A percentile compares a stretch with the other conserved stretches of the same genome.
These are phyloP conservation scores for Vombatus ursinus DNA, from an alignment of 2,113 vertebrate genomes.

Conservation along the genomic window DNA sequence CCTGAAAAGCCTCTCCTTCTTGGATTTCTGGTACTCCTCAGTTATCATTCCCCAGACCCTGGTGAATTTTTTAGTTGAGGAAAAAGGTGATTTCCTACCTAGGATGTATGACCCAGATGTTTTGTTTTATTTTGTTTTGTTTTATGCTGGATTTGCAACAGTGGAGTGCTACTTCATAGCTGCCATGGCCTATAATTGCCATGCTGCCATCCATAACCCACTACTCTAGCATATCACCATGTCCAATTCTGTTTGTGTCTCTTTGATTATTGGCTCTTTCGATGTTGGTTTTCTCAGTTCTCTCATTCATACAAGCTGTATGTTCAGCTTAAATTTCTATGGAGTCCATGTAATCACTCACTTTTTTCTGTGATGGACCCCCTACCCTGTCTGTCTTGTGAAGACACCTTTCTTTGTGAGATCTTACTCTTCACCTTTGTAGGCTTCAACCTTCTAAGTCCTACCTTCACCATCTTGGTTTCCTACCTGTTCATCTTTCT, in stretches of 20 bases:
- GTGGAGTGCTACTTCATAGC: conserved; percentile 61
- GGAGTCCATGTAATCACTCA: conserved; percentile 53
- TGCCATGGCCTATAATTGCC: conserved; percentile 60
- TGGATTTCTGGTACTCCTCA: conserved; percentile 67
- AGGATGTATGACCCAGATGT: conserved; percentile 66
- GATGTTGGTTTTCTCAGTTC: conserved; percentile 66
- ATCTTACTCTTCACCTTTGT: conserved; percentile 69
- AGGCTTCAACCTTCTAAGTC: conserved; percentile 64
- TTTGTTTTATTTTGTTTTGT: conserved; percentile 50
- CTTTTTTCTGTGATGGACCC: conserved; percentile 69
- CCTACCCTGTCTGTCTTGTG: conserved; percentile 67
- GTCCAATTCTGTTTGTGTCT: conserved; percentile 53
- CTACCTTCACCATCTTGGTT: conserved; percentile 58
- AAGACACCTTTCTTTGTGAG: conserved; percentile 57
- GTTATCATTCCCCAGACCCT: conserved; percentile 55
- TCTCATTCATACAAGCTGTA: conserved; percentile 66
- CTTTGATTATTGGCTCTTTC: conserved; percentile 53
- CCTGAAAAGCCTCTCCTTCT: conserved; percentile 69
- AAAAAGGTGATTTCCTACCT: conserved; percentile 63
- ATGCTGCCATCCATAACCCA: conserved; percentile 58
- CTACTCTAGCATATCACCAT: conserved; percentile 23
- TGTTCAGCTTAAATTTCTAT: conserved; percentile 70
- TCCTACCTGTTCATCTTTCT: conserved; percentile 68
- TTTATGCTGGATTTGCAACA: conserved; percentile 61
- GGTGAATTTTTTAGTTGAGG: conserved; percentile 62